Percentiles rank a stretch among this genome's conserved stretches.
These are phyloP conservation scores for Callyntrura sp. DNA, from an alignment of 2,888 invertebrate genomes.

Conservation along the genomic window DNA sequence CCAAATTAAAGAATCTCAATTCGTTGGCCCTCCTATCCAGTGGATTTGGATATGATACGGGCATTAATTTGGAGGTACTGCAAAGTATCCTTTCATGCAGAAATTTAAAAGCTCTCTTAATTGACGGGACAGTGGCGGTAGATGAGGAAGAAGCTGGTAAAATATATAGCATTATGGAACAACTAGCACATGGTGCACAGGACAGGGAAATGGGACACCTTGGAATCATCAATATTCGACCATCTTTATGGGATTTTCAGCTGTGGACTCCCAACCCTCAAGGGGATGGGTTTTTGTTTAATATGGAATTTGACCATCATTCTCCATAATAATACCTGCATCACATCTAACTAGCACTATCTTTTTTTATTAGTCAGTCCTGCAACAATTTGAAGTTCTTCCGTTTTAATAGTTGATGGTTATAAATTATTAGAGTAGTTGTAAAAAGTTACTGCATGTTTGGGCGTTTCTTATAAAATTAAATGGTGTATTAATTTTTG, in stretches of 20 bases:
- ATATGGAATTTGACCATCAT: conserved; percentile 66
- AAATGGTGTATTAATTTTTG: no score
- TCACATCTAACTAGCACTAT: no score
- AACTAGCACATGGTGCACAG: neutral
- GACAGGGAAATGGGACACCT: neutral
- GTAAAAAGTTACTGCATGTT: no score
- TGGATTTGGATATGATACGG: conserved; percentile 52
- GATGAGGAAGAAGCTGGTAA: conserved; percentile 26
- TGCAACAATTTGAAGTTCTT: no score
- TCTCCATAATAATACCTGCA: conserved; percentile 18
- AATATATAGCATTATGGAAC: conserved; percentile 33
- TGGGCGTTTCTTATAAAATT: no score
- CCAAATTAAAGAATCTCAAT: conserved; percentile 12
- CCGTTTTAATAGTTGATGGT: no score
- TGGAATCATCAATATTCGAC: conserved; percentile 44
- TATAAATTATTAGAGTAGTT: no score
- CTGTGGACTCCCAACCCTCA: conserved; percentile 44
- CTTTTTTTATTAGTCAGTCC: no score
- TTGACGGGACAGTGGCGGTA: conserved; percentile 58
- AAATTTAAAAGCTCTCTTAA: conserved; percentile 32
- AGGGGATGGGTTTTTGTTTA: conserved; percentile 59
- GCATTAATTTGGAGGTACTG: conserved; percentile 50
- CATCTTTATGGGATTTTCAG: conserved; percentile 21
- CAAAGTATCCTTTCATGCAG: conserved; percentile 11
- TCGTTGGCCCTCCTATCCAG: conserved; percentile 42